phyloP scores from a whole-genome alignment of 1,140 invertebrate genomes.

The Delia radicum region DNA sequence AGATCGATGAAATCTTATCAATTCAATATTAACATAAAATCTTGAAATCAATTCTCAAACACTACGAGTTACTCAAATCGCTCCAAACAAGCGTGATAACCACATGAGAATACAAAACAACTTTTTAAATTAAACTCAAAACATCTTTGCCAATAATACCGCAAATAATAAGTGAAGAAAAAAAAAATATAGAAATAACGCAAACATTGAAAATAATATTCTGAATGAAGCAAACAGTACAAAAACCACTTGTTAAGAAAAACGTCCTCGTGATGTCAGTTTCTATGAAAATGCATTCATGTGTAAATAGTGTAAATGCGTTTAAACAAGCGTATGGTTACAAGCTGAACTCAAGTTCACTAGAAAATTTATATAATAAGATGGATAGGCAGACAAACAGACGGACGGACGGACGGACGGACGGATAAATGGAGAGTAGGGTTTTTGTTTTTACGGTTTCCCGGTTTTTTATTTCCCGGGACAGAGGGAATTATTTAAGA shows the following conservation, averaged over 20 bases:
- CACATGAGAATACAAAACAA: background rate
- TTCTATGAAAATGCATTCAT: background rate
- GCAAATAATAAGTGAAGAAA: background rate
- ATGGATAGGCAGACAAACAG: background rate
- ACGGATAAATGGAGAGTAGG: no score
- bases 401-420: background rate
- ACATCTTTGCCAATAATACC: background rate
- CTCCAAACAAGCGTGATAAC: background rate
- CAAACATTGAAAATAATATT: background rate
- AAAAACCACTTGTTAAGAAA: background rate
- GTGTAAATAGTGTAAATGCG: conserved; percentile 1
- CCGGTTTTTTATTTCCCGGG: no score
- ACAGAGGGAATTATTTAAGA: no score
- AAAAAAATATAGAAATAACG: background rate
- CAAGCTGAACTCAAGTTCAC: background rate
- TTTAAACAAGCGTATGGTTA: background rate
- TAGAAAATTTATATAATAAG: background rate
- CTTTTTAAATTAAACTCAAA: background rate
- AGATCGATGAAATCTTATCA: no score
- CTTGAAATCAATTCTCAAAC: no score
- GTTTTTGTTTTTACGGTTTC: no score
- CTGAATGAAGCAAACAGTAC: background rate
- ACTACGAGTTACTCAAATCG: no score
- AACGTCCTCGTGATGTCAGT: conserved; percentile 3
- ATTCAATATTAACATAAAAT: no score